Evolutionary conservation across 2,113 vertebrate species (phyloP).

Genomic region (Heliornis fulica): DNA sequence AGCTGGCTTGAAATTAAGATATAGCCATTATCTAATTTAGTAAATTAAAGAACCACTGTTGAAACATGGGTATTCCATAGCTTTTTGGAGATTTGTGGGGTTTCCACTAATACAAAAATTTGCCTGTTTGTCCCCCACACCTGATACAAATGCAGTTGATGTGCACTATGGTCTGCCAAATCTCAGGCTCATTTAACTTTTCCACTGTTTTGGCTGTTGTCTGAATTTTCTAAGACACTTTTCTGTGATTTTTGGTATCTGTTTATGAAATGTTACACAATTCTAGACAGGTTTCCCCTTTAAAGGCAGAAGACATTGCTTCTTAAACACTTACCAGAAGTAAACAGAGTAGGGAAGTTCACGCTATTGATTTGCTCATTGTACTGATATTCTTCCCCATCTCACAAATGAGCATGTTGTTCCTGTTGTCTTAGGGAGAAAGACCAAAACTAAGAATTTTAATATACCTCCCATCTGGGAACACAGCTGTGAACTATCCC

Average conservation of each 20-base stretch:
- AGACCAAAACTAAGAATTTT: conserved; percentile 60
- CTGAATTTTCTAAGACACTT: background rate
- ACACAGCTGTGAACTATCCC: conserved; percentile 18
- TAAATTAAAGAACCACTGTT: background rate
- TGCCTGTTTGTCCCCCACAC: background rate
- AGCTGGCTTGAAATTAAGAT: background rate
- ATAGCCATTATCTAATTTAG: background rate
- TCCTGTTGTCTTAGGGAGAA: conserved; percentile 61
- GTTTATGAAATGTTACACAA: background rate
- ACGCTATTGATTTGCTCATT: conserved; percentile 58
- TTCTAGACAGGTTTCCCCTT: conserved; percentile 43
- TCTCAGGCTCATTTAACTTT: background rate
- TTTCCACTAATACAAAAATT: background rate
- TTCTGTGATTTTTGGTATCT: background rate
- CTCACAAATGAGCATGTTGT: conserved; percentile 58
- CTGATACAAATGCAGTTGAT: background rate
- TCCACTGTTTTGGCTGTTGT: background rate
- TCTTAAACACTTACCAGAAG: conserved; percentile 56
- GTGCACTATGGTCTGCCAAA: background rate
- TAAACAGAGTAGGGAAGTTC: conserved; percentile 61
- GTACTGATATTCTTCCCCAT: conserved; percentile 60
- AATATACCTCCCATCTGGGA: conserved; percentile 24
- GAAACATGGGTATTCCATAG: background rate
- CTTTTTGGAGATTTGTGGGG: background rate
- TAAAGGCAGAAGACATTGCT: conserved; percentile 63